phyloP scores from a whole-genome alignment of 2,797 vertebrate species.

The Acrossocheilus fasciatus region DNA sequence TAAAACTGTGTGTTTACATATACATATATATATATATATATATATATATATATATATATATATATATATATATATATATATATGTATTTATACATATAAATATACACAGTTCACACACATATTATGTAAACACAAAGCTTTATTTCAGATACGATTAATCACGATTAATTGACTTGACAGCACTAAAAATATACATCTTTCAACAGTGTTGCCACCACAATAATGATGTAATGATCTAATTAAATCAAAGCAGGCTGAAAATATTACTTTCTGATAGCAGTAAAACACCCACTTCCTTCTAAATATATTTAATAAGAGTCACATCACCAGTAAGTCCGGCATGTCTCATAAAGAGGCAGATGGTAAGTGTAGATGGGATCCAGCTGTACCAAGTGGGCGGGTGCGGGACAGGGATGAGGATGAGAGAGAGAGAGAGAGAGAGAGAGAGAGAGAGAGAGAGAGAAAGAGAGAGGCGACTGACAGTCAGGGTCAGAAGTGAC shows the following conservation, averaged over 20 bases:
- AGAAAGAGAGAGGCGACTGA: conserved; percentile 4
- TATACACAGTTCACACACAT: background rate
- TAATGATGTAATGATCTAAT: background rate
- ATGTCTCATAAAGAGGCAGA: conserved; percentile 23
- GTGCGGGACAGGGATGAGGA: background rate
- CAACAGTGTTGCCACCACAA: background rate
- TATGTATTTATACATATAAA: background rate
- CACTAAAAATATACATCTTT: background rate
- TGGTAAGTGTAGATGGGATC: conserved; percentile 8
- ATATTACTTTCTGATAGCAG: background rate
- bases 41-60: too few relatives aligned
- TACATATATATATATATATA: too few relatives aligned
- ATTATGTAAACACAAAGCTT: background rate
- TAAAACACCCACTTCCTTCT: background rate
- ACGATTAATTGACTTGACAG: background rate
- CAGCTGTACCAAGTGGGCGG: conserved; percentile 13
- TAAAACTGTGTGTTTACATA: background rate
- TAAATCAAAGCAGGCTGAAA: background rate
- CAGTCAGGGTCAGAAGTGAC: conserved; percentile 39
- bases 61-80: too few relatives aligned
- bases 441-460: conserved; percentile 6
- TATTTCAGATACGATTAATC: too few relatives aligned
- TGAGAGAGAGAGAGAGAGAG: background rate
- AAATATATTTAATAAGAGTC: conserved; percentile 2
- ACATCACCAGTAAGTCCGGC: background rate